These are phyloP conservation scores for Hylyphantes graminicola DNA, from an alignment of 1,140 invertebrate species.

Conservation along the genomic window DNA sequence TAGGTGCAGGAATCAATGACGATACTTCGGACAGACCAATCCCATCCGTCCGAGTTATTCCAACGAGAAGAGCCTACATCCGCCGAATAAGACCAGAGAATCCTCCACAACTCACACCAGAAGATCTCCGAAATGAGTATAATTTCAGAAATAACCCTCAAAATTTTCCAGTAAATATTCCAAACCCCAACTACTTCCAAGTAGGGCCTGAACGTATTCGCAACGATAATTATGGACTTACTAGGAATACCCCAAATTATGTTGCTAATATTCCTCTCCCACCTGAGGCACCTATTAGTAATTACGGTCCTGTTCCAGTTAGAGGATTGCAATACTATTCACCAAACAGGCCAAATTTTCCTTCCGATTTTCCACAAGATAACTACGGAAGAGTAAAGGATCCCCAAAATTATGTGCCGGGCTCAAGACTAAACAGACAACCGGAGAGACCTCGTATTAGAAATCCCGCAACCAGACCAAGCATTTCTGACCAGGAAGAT, in stretches of 20 bases:
- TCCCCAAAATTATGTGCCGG: constrained; percentile 15
- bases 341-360: constrained; percentile 29
- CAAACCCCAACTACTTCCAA: constrained; percentile 14
- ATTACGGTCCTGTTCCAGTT: constrained; percentile 8
- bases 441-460: constrained; percentile 2
- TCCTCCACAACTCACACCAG: constrained; percentile 6
- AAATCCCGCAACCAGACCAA: constrained; percentile 3
- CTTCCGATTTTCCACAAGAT: constrained; percentile 6
- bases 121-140: constrained; percentile 19
- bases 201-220: background rate
- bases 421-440: constrained; percentile 13
- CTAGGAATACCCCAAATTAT: background rate
- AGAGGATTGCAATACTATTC: constrained; percentile 22
- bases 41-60: constrained; percentile 48
- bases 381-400: background rate
- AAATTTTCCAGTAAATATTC: constrained; percentile 32
- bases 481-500: background rate
- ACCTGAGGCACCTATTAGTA: constrained; percentile 7
- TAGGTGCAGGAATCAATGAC: constrained; percentile 41
- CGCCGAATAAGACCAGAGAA: constrained; percentile 31
- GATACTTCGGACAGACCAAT: constrained; percentile 44
- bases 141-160: constrained; percentile 20
- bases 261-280: background rate
- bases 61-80: constrained; percentile 50
- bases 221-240: constrained; percentile 38